These are phyloP conservation scores for Galendromus occidentalis DNA, from an alignment of 1,140 invertebrate species.

Conservation along the genomic window DNA sequence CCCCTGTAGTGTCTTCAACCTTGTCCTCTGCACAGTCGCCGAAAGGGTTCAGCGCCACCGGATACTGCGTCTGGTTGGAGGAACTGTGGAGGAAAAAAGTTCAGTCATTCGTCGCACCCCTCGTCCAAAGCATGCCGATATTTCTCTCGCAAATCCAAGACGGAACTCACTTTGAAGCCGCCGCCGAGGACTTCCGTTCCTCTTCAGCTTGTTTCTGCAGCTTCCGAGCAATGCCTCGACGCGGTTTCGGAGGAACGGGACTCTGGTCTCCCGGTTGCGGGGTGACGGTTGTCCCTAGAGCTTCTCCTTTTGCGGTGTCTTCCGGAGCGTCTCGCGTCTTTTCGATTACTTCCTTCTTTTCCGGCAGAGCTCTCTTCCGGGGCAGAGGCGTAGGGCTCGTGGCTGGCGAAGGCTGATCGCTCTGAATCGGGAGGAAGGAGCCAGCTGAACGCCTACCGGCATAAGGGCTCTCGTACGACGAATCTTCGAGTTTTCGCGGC, in stretches of 20 bases:
- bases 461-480: not conserved
- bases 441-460: not conserved
- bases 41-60: slow-evolving; percentile 51
- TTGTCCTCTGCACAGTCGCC: slow-evolving; percentile 24
- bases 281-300: too few relatives aligned
- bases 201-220: too few relatives aligned
- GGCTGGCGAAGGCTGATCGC: not conserved
- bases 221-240: not conserved
- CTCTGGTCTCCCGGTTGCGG: not conserved
- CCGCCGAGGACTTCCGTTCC: too few relatives aligned
- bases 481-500: not conserved
- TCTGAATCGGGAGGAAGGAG: not conserved
- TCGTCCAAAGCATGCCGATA: not conserved
- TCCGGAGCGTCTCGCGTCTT: too few relatives aligned
- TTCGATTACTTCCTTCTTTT: too few relatives aligned
- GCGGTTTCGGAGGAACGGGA: not conserved
- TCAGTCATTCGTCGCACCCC: too few relatives aligned
- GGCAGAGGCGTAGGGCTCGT: not conserved
- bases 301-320: too few relatives aligned
- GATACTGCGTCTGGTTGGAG: slow-evolving; percentile 35
- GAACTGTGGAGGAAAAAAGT: not conserved
- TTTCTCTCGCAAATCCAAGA: too few relatives aligned
- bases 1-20: slow-evolving; percentile 9
- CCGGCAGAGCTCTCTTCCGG: not conserved
- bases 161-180: too few relatives aligned